phyloP scores from a whole-genome alignment of 2,113 vertebrate species.

The Cyprinodon variegatus region DNA sequence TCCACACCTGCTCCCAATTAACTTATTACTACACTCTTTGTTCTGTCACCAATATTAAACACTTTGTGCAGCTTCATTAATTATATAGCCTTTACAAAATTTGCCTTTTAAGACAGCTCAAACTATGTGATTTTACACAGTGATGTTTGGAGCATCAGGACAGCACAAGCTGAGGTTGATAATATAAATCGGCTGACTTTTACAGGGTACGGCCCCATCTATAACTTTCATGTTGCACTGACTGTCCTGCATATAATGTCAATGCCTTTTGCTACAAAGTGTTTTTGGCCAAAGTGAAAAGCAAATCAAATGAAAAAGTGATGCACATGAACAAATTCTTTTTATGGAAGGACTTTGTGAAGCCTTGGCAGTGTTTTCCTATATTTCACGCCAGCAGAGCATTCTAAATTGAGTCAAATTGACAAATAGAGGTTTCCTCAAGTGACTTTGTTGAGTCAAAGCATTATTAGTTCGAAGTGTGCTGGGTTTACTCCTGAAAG shows the following conservation, averaged over 20 bases:
- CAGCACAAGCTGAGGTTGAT: slow-evolving; percentile 52
- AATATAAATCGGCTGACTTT: slow-evolving; percentile 64
- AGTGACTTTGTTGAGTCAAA: slow-evolving; percentile 31
- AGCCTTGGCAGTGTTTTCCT: slow-evolving; percentile 28
- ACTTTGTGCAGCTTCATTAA: slow-evolving; percentile 8
- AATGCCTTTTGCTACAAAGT: slow-evolving; percentile 3
- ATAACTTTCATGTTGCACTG: slow-evolving; percentile 5
- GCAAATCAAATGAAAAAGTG: slow-evolving; percentile 11
- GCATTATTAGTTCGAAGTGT: slow-evolving; percentile 14
- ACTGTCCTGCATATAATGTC: neutral
- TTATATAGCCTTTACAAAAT: slow-evolving; percentile 35
- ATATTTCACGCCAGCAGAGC: slow-evolving; percentile 28
- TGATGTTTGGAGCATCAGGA: slow-evolving; percentile 18
- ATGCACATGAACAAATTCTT: slow-evolving; percentile 1
- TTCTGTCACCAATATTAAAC: too few species aligned
- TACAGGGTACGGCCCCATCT: slow-evolving; percentile 47
- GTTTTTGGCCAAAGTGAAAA: slow-evolving; percentile 7
- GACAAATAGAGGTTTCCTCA: slow-evolving; percentile 22
- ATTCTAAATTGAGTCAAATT: slow-evolving; percentile 27
- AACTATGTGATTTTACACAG: slow-evolving; percentile 29
- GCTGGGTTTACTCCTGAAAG: slow-evolving; percentile 34
- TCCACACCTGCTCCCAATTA: too few species aligned
- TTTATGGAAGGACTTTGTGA: neutral
- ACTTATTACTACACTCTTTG: too few species aligned
- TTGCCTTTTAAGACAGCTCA: slow-evolving; percentile 5